These are phyloP conservation scores for Drosophila miranda DNA, from an alignment of 1,140 invertebrate species.

Conservation along the genomic window DNA sequence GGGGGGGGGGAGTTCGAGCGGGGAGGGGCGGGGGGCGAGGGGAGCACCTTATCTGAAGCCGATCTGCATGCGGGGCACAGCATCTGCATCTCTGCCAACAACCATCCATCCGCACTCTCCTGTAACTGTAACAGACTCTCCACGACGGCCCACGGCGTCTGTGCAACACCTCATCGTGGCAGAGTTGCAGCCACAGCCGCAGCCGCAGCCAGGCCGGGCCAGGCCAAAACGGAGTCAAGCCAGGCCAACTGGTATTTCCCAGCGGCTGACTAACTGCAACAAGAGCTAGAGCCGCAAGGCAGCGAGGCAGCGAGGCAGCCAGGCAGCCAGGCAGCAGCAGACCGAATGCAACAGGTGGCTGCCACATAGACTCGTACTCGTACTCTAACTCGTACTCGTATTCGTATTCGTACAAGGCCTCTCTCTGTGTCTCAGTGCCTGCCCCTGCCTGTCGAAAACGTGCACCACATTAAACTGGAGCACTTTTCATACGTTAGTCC, in stretches of 20 bases:
- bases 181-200: not conserved
- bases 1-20: not conserved
- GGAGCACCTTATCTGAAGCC: conserved; percentile 43
- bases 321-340: not conserved
- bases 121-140: conserved; percentile 52
- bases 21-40: not conserved
- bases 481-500: conserved; percentile 68
- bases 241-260: conserved; percentile 72
- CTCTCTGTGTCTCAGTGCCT: conserved; percentile 4
- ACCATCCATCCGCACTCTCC: conserved; percentile 35
- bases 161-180: conserved; percentile 61
- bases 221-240: conserved; percentile 30
- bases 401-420: conserved; percentile 40
- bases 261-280: conserved; percentile 69
- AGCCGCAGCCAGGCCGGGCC: not conserved
- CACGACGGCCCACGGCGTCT: conserved; percentile 68
- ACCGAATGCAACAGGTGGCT: conserved; percentile 66
- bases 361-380: conserved; percentile 12
- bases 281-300: conserved; percentile 8
- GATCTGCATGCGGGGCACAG: conserved; percentile 49
- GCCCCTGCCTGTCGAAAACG: conserved; percentile 59
- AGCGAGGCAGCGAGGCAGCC: conserved; percentile 10
- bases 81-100: conserved; percentile 27
- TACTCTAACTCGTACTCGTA: not conserved
- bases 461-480: conserved; percentile 78